Percentiles rank a stretch among this genome's conserved stretches.
Conservation (phyloP, 2,888 invertebrate genomes). For the Cephus nigrinus region DNA sequence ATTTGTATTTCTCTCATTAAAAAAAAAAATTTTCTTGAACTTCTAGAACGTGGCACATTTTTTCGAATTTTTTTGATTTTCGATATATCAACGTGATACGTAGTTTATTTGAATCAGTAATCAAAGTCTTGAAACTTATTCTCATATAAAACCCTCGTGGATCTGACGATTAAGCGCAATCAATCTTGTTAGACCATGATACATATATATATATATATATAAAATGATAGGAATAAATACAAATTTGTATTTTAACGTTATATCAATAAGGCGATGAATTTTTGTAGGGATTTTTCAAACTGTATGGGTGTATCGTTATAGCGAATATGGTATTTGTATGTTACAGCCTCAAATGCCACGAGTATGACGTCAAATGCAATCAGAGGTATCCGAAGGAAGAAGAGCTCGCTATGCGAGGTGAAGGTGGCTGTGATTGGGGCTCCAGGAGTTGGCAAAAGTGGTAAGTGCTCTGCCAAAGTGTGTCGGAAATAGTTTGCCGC, state of each 20-base stretch:
- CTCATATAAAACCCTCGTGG: no score
- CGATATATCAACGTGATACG: no score
- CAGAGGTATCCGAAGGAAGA: conserved; percentile 87
- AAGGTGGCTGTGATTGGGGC: conserved; percentile 92
- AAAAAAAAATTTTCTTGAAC: no score
- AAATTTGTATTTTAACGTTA: not conserved
- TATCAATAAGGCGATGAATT: not conserved
- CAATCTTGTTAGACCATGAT: no score
- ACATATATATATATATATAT: no score
- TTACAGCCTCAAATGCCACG: conserved; percentile 44
- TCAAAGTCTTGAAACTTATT: no score
- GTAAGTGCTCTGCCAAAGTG: conserved; percentile 69
- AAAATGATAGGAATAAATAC: no score
- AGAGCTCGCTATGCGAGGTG: conserved; percentile 88
- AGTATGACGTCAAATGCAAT: conserved; percentile 73
- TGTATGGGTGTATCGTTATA: not conserved
- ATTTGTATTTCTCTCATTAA: not conserved
- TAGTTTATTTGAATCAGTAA: no score
- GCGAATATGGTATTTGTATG: not conserved
- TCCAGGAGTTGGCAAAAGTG: conserved; percentile 92
- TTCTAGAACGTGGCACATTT: no score
- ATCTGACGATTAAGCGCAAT: no score
- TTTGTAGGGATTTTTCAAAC: not conserved
- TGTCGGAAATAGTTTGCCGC: conserved; percentile 3
- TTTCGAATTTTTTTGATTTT: no score